phyloP scores from a whole-genome alignment of 2,113 vertebrate genomes.

The Prinia subflava region DNA sequence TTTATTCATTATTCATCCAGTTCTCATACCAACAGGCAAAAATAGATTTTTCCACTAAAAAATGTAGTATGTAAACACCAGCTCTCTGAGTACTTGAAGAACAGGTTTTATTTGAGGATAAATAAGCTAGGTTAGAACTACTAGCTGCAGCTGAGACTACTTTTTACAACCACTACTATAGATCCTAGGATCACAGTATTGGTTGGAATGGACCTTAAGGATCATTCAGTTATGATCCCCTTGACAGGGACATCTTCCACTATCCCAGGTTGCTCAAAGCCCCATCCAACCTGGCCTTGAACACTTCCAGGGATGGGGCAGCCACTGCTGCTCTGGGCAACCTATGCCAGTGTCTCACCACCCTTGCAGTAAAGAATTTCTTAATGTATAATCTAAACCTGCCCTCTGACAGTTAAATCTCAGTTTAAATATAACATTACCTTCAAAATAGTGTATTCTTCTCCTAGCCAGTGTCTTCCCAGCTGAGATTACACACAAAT shows the following conservation, averaged over 20 bases:
- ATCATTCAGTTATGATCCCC: fast-evolving
- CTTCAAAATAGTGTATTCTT: background rate
- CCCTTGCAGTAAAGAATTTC: background rate
- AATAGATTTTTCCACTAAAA: background rate
- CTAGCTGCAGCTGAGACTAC: background rate
- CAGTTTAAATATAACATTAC: background rate
- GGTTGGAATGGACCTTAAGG: background rate
- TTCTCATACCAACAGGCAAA: background rate
- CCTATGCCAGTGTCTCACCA: background rate
- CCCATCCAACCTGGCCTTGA: background rate
- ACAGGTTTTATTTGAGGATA: background rate
- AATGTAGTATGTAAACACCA: background rate
- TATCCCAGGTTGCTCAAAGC: background rate
- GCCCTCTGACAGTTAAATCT: background rate
- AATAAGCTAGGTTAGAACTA: background rate
- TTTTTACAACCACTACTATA: background rate
- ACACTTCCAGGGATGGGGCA: too few species aligned
- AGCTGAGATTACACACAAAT: background rate
- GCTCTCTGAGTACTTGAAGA: background rate
- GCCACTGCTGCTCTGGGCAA: background rate
- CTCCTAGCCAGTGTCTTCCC: background rate
- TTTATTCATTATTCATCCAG: background rate
- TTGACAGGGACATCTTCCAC: fast-evolving
- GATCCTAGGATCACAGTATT: too few species aligned
- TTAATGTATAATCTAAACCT: background rate